Conservation (phyloP, 2,888 invertebrate species). For the Clanis bilineata region DNA sequence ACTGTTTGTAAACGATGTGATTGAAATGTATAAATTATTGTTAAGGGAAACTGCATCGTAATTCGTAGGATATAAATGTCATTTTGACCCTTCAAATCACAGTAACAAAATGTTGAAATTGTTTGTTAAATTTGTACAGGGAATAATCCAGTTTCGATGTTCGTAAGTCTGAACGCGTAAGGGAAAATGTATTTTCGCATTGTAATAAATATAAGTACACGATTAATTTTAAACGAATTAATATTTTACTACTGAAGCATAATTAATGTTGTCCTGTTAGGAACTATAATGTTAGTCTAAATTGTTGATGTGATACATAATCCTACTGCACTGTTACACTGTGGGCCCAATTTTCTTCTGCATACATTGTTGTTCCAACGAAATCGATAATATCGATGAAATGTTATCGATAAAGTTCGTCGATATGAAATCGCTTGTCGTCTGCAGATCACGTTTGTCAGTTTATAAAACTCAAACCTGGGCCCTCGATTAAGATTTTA, state of each 20-base stretch:
- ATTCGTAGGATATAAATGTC: conserved; percentile 29
- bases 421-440: neutral
- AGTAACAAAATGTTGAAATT: conserved; percentile 73
- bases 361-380: neutral
- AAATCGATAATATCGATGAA: conserved; percentile 2
- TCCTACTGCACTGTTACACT: conserved; percentile 68
- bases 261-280: conserved; percentile 70
- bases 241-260: conserved; percentile 78
- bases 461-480: conserved; percentile 21
- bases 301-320: conserved; percentile 71
- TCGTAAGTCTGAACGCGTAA: conserved; percentile 79
- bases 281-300: conserved; percentile 61
- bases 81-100: conserved; percentile 70
- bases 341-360: conserved; percentile 40
- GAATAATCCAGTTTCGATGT: conserved; percentile 72
- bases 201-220: conserved; percentile 74
- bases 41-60: conserved; percentile 35
- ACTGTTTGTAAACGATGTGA: conserved; percentile 35
- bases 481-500: conserved; percentile 60
- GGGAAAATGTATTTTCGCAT: conserved; percentile 78
- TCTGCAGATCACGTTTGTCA: conserved; percentile 19
- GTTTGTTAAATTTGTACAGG: conserved; percentile 80
- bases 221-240: conserved; percentile 72
- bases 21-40: conserved; percentile 36
- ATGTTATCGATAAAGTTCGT: conserved; percentile 7